phyloP scores from a whole-genome alignment of 2,888 invertebrate genomes.

The Chloromyia formosa region DNA sequence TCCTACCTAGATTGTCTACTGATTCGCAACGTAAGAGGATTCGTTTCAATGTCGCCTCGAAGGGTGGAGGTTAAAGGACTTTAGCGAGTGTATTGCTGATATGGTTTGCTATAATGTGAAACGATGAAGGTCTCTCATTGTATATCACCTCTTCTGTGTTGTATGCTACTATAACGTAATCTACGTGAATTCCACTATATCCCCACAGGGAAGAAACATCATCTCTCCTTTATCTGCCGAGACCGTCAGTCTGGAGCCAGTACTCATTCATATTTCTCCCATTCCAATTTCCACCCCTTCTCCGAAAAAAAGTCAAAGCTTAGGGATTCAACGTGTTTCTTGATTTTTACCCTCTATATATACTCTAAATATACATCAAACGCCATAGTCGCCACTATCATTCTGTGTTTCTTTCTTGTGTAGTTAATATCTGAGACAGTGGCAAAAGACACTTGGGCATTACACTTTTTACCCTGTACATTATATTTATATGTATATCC shows the following conservation, averaged over 20 bases:
- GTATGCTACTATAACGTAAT: slow-evolving; percentile 36
- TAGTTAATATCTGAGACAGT: slow-evolving; percentile 36
- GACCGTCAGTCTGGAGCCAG: slow-evolving; percentile 52
- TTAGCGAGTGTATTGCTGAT: slow-evolving; percentile 22
- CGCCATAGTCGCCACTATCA: slow-evolving; percentile 15
- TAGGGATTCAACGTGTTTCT: slow-evolving; percentile 49
- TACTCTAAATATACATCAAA: slow-evolving; percentile 8
- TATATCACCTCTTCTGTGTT: slow-evolving; percentile 36
- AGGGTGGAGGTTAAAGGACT: slow-evolving; percentile 35
- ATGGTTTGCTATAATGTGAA: slow-evolving; percentile 28
- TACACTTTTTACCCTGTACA: not conserved
- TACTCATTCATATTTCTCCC: slow-evolving; percentile 50
- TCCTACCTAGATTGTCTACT: slow-evolving; percentile 44
- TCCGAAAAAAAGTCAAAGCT: slow-evolving; percentile 16
- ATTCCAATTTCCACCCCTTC: slow-evolving; percentile 7
- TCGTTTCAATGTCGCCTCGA: slow-evolving; percentile 1
- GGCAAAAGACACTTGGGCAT: slow-evolving; percentile 29
- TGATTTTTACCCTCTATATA: slow-evolving; percentile 49
- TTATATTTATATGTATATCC: no score
- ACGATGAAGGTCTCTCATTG: slow-evolving; percentile 39
- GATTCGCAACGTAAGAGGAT: slow-evolving; percentile 34
- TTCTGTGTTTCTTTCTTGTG: slow-evolving; percentile 33
- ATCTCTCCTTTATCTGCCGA: slow-evolving; percentile 51
- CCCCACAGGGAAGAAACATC: slow-evolving; percentile 45
- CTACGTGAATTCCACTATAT: slow-evolving; percentile 42